phyloP scores from a whole-genome alignment of 2,797 vertebrate species.

The Paedocypris micromegethes region DNA sequence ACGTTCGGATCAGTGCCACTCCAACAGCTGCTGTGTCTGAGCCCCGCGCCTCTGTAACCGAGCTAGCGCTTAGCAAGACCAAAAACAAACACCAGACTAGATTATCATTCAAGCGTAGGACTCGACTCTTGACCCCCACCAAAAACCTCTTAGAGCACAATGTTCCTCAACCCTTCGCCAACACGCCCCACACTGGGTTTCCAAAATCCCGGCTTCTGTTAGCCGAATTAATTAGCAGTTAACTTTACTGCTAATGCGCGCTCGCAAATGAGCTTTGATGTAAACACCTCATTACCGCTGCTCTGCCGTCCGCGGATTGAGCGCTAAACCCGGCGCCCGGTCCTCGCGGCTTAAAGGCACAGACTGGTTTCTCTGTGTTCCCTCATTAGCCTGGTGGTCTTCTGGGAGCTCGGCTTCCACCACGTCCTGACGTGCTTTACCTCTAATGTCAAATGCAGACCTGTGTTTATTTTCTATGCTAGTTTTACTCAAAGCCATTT shows the following conservation, averaged over 20 bases:
- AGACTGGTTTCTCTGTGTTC: conserved; percentile 53
- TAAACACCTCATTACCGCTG: conserved; percentile 3
- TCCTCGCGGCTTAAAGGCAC: conserved; percentile 51
- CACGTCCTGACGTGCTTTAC: conserved; percentile 36
- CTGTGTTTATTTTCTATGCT: conserved; percentile 32
- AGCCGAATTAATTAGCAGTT: too few species aligned
- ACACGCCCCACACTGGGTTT: too few species aligned
- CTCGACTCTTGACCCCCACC: too few species aligned
- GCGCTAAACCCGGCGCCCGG: conserved; percentile 1
- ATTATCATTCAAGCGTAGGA: too few species aligned
- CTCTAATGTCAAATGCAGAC: conserved; percentile 46
- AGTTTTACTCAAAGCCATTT: too few species aligned
- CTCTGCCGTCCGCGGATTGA: conserved; percentile 4
- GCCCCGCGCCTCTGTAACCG: too few species aligned
- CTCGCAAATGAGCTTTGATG: neutral
- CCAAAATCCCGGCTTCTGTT: too few species aligned
- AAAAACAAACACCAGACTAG: too few species aligned
- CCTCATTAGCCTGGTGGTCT: conserved; percentile 40
- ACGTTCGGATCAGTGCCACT: conserved; percentile 46
- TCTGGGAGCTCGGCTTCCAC: conserved; percentile 39
- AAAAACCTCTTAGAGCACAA: too few species aligned
- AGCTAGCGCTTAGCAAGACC: too few species aligned
- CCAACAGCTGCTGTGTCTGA: conserved; percentile 33
- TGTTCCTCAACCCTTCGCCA: too few species aligned
- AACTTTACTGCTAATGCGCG: too few species aligned